These are phyloP conservation scores for Micrastur ruficollis DNA, from an alignment of 2,797 vertebrate genomes.

Conservation along the genomic window DNA sequence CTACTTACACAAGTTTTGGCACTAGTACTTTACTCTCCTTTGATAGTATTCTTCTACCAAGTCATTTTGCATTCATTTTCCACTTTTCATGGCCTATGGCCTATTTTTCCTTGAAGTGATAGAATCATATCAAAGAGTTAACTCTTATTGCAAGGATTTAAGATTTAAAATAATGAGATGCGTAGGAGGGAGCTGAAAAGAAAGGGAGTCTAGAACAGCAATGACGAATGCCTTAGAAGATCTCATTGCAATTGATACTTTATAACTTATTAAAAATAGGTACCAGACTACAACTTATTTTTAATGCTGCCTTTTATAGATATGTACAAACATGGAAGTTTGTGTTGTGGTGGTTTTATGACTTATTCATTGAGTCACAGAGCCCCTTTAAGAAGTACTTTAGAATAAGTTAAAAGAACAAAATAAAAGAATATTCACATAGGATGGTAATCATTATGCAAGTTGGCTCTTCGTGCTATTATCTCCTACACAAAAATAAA, in stretches of 20 bases:
- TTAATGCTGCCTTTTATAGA: background rate
- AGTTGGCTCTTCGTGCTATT: background rate
- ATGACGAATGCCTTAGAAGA: background rate
- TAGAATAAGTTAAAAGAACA: background rate
- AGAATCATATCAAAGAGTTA: conserved; percentile 6
- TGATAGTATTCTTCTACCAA: background rate
- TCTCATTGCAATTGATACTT: background rate
- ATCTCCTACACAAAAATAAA: conserved; percentile 14
- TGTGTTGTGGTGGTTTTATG: background rate
- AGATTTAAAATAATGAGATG: conserved; percentile 33
- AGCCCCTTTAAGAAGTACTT: background rate
- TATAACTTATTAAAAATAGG: background rate
- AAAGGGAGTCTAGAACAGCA: conserved; percentile 17
- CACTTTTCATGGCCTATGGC: background rate
- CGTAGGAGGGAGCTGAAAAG: conserved; percentile 32
- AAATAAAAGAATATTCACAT: background rate
- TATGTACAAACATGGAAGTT: background rate
- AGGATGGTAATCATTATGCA: background rate
- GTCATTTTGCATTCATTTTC: background rate
- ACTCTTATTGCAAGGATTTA: background rate
- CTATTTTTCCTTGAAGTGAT: background rate
- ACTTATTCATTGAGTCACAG: background rate
- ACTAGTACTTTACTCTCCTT: background rate
- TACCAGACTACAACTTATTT: background rate
- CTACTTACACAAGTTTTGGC: background rate